phyloP scores from a whole-genome alignment of 2,113 vertebrate species.

The Centropristis striata region DNA sequence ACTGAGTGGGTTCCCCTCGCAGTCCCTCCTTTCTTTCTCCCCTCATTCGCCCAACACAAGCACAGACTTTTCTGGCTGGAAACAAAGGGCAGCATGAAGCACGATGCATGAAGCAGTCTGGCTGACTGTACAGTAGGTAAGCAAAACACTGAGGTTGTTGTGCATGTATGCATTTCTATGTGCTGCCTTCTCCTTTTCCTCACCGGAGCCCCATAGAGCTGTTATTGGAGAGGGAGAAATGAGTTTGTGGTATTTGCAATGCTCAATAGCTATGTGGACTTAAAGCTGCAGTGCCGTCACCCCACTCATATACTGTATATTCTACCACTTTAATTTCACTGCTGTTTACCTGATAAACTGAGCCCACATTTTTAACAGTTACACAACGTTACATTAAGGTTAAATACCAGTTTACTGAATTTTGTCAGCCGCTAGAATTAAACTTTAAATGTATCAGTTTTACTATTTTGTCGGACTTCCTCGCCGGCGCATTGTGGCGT shows the following conservation, averaged over 20 bases:
- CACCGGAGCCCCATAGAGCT: constrained; percentile 56
- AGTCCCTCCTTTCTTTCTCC: constrained; percentile 36
- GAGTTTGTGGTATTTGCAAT: constrained; percentile 80
- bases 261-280: constrained; percentile 74
- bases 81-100: constrained; percentile 76
- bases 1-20: constrained; percentile 44
- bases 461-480: constrained; percentile 24
- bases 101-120: constrained; percentile 45
- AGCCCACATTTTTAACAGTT: neutral
- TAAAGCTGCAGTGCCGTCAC: constrained; percentile 80
- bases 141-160: constrained; percentile 48
- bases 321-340: constrained; percentile 29
- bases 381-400: neutral
- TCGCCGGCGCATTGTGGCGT: neutral
- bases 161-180: constrained; percentile 58
- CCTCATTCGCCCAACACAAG: constrained; percentile 55
- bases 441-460: constrained; percentile 60
- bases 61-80: constrained; percentile 66
- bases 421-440: neutral
- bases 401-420: neutral
- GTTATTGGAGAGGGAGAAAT: constrained; percentile 72
- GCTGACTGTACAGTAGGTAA: constrained; percentile 53
- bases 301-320: constrained; percentile 32
- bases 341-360: constrained; percentile 12
- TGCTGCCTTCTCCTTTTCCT: constrained; percentile 47